Evolutionary conservation across 1,140 invertebrate genomes (phyloP), one percentile per base, ranked within the genome.

Genomic region (Pachyrhynchus sulphureomaculatus): DNA sequence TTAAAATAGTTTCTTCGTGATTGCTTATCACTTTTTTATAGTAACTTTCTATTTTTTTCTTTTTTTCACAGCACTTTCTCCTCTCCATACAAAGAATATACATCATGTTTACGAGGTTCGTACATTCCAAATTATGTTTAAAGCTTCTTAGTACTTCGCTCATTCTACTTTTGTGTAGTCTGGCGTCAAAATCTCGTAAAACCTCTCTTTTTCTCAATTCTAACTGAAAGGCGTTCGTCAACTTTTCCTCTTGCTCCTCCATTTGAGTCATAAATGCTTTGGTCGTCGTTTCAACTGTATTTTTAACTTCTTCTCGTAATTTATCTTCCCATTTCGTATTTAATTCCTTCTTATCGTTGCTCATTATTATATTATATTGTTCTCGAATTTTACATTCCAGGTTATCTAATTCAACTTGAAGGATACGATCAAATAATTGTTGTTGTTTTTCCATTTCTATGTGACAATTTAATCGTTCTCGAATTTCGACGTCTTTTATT

Each of bases 31-130:
- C 15, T 2, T 62, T 54, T 54, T 75, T 41, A 54, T 72, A 77
- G 44, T 68, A 23, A 32, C 65, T 41, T 21, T 75, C 56, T 8
- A 78, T 57, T 8, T 39, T 15, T 10, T 70, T 23, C 44, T 73
- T 76, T 62, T 79, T 72, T 4, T 52, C 49, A 36, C 60, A 62
- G 55, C 72, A 76, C 41, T 72, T 76, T 36, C 72, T 66, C 51
- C 74, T 67, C 65, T 81, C 79, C n/a, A 72, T 60, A 24, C 74
- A 79, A 4, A 80, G 49, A 4, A 77, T 33, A 49, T 75, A 75
- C 45, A 78, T 76, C 53, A 79, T 61, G 61, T 77, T 75, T 1
- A 72, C 68, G 4, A 76, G 59, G 48, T 77, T 79, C 62, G 74
- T 75, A 33, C 70, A 75, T 61, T 80, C 69, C n/a, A 79, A 44